Evolutionary conservation across 2,113 vertebrate genomes (phyloP).

Genomic region (Poicephalus gulielmi): DNA sequence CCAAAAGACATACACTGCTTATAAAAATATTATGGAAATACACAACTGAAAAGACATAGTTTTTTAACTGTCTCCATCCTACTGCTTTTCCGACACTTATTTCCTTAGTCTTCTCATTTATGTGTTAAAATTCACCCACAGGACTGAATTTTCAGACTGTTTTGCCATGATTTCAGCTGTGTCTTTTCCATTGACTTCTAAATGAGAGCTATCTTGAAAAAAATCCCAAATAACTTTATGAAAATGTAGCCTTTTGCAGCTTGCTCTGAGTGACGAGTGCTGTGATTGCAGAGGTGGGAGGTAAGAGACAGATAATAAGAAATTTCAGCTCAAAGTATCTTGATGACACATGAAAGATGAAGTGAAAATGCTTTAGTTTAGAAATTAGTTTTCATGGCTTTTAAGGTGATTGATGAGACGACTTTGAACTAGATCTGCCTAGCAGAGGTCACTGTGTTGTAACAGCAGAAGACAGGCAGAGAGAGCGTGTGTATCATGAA

Average conservation of each 20-base stretch:
- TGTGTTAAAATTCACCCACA: not conserved
- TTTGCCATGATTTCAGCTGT: not conserved
- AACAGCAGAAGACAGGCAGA: not conserved
- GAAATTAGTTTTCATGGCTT: conserved; percentile 47
- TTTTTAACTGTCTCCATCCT: not conserved
- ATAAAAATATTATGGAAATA: not conserved
- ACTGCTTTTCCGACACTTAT: not conserved
- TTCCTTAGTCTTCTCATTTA: not conserved
- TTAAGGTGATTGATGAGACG: conserved; percentile 53
- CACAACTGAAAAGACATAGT: not conserved
- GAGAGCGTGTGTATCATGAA: not conserved
- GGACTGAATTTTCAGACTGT: not conserved
- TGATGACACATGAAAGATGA: conserved; percentile 42
- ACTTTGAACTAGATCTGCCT: not conserved
- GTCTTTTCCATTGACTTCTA: not conserved
- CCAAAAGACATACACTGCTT: not conserved
- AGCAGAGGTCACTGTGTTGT: not conserved
- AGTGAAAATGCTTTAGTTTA: conserved; percentile 52
- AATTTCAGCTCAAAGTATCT: conserved; percentile 23
- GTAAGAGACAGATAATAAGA: conserved; percentile 45
- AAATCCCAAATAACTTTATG: not conserved
- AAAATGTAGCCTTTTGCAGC: conserved; percentile 10
- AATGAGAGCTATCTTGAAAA: not conserved
- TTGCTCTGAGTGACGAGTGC: conserved; percentile 12
- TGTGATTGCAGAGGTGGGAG: conserved; percentile 45